Conservation (phyloP, 1,140 invertebrate genomes). For the Streblospio benedicti region DNA sequence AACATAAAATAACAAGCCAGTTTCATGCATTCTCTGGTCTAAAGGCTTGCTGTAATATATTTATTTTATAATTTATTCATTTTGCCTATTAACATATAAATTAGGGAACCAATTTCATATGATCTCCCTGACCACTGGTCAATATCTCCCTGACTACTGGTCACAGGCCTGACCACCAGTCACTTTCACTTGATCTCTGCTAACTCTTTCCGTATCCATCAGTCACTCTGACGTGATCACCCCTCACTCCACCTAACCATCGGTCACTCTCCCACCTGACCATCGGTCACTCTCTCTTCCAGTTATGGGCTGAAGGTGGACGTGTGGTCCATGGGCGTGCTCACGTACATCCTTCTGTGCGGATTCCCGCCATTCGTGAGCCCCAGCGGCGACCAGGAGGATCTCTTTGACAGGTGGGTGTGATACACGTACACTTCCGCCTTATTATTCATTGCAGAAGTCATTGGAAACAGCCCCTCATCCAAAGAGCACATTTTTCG, state of each 20-base stretch:
- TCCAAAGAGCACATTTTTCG: too few species aligned
- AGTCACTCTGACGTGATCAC: too few species aligned
- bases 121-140: too few species aligned
- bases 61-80: neutral
- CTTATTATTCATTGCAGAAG: too few species aligned
- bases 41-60: neutral
- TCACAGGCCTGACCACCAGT: too few species aligned
- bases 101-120: neutral
- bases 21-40: neutral
- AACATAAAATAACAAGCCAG: neutral
- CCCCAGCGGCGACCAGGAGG: slow-evolving; percentile 62
- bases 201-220: too few species aligned
- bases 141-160: too few species aligned
- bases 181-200: too few species aligned
- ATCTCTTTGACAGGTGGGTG: slow-evolving; percentile 85
- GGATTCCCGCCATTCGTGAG: slow-evolving; percentile 76
- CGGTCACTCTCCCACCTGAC: too few species aligned
- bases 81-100: neutral
- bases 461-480: too few species aligned
- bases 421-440: too few species aligned
- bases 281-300: slow-evolving; percentile 18
- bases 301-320: slow-evolving; percentile 70
- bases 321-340: slow-evolving; percentile 94
- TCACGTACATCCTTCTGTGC: slow-evolving; percentile 90
- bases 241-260: too few species aligned